Percentiles rank a stretch among this genome's conserved stretches.
These are phyloP conservation scores for Drosophila simulans DNA, from an alignment of 1,140 invertebrate species.

Conservation along the genomic window DNA sequence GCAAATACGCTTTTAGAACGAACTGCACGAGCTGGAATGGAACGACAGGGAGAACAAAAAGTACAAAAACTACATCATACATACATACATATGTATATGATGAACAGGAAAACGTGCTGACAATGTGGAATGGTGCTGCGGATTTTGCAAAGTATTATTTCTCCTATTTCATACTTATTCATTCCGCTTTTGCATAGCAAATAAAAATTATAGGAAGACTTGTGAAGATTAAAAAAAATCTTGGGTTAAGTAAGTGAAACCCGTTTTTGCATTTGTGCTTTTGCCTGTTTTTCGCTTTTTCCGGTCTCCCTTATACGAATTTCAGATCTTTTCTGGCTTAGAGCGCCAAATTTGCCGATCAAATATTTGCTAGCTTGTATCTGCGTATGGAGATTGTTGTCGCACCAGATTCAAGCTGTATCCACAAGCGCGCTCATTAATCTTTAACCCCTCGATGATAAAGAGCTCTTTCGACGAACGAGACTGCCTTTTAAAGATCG, in stretches of 20 bases:
- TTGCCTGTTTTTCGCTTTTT: constrained; percentile 5
- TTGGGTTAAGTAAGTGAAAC: constrained; percentile 3
- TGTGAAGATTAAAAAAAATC: constrained; percentile 5
- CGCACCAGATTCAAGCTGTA: constrained; percentile 40
- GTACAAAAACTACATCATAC: too few species aligned
- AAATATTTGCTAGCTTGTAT: constrained; percentile 49
- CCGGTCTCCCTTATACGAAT: constrained; percentile 7
- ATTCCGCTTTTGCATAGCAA: constrained; percentile 11
- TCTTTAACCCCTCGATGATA: constrained; percentile 19
- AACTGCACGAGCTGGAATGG: constrained; percentile 42
- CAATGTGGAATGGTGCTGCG: constrained; percentile 13
- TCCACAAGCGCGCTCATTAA: constrained; percentile 21
- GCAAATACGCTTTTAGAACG: constrained; percentile 39
- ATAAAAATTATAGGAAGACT: not conserved
- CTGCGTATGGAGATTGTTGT: constrained; percentile 32
- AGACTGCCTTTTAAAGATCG: constrained; percentile 1
- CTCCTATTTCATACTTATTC: constrained; percentile 11
- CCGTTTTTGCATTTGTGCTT: constrained; percentile 23
- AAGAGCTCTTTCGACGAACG: constrained; percentile 19
- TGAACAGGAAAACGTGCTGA: constrained; percentile 44
- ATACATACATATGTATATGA: not conserved
- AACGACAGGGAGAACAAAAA: constrained; percentile 12
- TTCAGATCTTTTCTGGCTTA: constrained; percentile 6
- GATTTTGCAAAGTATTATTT: constrained; percentile 1
- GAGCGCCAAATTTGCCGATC: constrained; percentile 40